A percentile compares a stretch with the other conserved stretches of the same genome.
Evolutionary conservation across 2,888 invertebrate genomes (phyloP).

Genomic region (Ellobium chinense): DNA sequence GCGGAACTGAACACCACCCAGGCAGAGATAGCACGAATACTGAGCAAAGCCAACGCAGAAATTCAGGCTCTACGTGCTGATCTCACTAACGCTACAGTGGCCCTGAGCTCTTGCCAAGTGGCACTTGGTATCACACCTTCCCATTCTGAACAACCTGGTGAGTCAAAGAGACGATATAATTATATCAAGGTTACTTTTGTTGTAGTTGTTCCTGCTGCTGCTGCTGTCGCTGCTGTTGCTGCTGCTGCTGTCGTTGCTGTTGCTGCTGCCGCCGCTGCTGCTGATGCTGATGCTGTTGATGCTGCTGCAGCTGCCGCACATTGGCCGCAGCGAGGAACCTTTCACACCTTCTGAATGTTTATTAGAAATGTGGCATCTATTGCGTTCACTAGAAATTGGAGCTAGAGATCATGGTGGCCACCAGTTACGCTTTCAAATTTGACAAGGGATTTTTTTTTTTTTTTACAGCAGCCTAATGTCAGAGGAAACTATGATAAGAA

Average conservation of each 20-base stretch:
- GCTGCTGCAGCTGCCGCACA: background rate
- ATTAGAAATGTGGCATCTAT: too few relatives aligned
- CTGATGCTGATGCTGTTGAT: too few relatives aligned
- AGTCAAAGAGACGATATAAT: too few relatives aligned
- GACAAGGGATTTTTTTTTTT: too few relatives aligned
- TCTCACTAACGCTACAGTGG: slow-evolving; percentile 16
- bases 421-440: too few relatives aligned
- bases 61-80: slow-evolving; percentile 22
- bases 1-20: slow-evolving; percentile 56
- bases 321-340: background rate
- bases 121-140: slow-evolving; percentile 31
- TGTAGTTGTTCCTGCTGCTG: too few relatives aligned
- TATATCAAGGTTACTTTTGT: background rate
- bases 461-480: too few relatives aligned
- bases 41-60: slow-evolving; percentile 25
- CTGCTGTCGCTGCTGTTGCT: background rate
- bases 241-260: background rate
- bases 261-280: background rate
- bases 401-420: too few relatives aligned
- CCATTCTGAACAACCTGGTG: background rate
- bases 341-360: too few relatives aligned
- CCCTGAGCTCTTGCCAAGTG: slow-evolving; percentile 38
- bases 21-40: slow-evolving; percentile 22
- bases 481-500: too few relatives aligned
- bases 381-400: too few relatives aligned